Conservation (phyloP, 2,888 invertebrate genomes). For the Ennomos fuscantarius region DNA sequence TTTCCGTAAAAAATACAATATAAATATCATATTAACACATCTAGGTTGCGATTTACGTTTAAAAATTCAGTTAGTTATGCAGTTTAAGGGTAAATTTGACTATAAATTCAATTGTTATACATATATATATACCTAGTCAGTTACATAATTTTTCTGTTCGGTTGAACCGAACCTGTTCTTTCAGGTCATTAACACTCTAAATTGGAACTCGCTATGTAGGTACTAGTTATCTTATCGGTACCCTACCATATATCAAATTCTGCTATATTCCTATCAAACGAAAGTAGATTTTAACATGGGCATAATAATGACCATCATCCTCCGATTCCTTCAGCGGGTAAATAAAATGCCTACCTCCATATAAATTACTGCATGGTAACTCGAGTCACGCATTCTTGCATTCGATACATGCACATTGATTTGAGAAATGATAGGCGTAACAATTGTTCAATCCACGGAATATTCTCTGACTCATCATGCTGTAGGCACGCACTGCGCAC, state of each 20-base stretch:
- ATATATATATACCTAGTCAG: neutral
- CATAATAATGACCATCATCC: conserved; percentile 8
- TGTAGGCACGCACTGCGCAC: conserved; percentile 55
- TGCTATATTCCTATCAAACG: neutral
- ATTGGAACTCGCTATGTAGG: conserved; percentile 2
- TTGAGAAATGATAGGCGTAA: conserved; percentile 18
- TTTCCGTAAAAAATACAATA: too few species aligned
- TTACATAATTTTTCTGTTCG: conserved; percentile 11
- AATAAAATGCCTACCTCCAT: conserved; percentile 16
- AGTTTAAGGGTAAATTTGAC: too few species aligned
- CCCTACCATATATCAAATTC: conserved; percentile 1
- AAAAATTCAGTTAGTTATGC: too few species aligned
- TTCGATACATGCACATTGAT: conserved; percentile 17
- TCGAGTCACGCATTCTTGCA: conserved; percentile 27
- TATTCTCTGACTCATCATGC: conserved; percentile 42
- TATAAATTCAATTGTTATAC: too few species aligned
- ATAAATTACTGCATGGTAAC: conserved; percentile 16
- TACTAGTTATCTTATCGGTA: conserved; percentile 22
- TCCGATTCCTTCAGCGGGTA: conserved; percentile 8
- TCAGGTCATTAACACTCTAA: conserved; percentile 25
- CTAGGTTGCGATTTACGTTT: too few species aligned
- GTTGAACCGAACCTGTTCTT: conserved; percentile 13
- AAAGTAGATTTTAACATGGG: conserved; percentile 7
- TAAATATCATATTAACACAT: too few species aligned
- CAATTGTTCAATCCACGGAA: conserved; percentile 28